Percentiles rank a stretch among this genome's conserved stretches.
These are phyloP conservation scores for Spea multiplicata DNA, from an alignment of 2,113 vertebrate genomes.

Conservation along the genomic window DNA sequence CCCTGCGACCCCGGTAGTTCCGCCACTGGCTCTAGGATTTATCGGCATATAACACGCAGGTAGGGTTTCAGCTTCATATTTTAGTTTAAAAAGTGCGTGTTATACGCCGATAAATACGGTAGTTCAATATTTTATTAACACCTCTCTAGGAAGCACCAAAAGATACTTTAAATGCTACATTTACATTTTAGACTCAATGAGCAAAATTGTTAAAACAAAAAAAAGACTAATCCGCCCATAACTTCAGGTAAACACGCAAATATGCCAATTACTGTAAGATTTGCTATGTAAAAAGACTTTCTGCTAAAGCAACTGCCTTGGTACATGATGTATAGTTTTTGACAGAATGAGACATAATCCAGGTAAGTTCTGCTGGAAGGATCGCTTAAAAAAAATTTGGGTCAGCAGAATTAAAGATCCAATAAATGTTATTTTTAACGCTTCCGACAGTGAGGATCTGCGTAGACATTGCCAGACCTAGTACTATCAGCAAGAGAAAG, in stretches of 20 bases:
- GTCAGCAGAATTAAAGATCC: too few relatives aligned
- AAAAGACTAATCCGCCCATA: slow-evolving; percentile 17
- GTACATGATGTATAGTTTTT: background rate
- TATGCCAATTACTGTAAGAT: slow-evolving; percentile 12
- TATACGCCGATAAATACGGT: too few relatives aligned
- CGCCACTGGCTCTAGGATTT: too few relatives aligned
- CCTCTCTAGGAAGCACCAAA: slow-evolving; percentile 1
- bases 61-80: too few relatives aligned
- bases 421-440: too few relatives aligned
- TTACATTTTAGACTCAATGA: slow-evolving; percentile 19
- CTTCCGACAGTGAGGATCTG: too few relatives aligned
- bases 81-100: too few relatives aligned
- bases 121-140: slow-evolving; percentile 12
- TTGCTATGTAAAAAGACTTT: background rate
- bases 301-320: background rate
- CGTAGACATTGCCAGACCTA: too few relatives aligned
- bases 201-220: background rate
- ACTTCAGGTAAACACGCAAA: slow-evolving; percentile 13
- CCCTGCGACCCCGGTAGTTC: too few relatives aligned
- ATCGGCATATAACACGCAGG: too few relatives aligned
- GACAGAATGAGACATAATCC: background rate
- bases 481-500: too few relatives aligned
- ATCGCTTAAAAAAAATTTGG: too few relatives aligned
- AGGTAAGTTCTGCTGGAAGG: background rate
- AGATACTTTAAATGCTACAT: slow-evolving; percentile 41